Base-by-base conservation (phyloP, 2,113 vertebrate genomes). In the Orthochromis malagaraziensis region DNA sequence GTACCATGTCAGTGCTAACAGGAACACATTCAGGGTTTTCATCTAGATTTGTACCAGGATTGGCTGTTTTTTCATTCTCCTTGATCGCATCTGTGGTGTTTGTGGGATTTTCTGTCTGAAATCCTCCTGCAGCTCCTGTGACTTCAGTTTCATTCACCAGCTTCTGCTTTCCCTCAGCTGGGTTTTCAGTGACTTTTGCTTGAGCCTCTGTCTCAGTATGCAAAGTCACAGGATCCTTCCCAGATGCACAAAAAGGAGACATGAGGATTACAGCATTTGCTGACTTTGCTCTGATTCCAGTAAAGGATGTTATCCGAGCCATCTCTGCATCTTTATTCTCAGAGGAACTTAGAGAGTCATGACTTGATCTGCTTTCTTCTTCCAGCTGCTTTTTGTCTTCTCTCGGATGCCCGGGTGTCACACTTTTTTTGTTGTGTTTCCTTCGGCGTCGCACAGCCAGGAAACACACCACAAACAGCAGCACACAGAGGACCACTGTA, bases 211-310 rank as follows among this genome's bases (percentile, higher is more conserved):
- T 58, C 55, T 88, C 68, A 6, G 24, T 54, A 8, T 77, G 77
- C 29, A 79, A 49, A 51, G 24, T 38, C 19, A 26, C 57, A 6
- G 5, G 21, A 29, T 88, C 3, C 12, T 79, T 58, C 17, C 16
- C 75, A 33, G 84, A 54, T 2, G 19, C 47, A 38, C 55, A 40
- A 19, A 89, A 92, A 7, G 93, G 87, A 6, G 83, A 73, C 9
- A 58, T 85, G 24, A 86, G 85, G 63, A 97, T 90, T 7, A 95
- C 31, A 7, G 97, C 95, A 1, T 93, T 89, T 3, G 96, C 96
- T 1, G 97, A 97, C 86, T 94, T 96, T 3, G 96, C 91, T 42
- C 95, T 86, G 84, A 88, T 86, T 17, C 83, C 92, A 17, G 33
- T 26, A 3, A 82, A 70, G 16, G 83, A 40, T 65, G 5, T 79